phyloP scores from a whole-genome alignment of 2,113 vertebrate species.

The rabbit (Oryctolagus cuniculus) region DNA sequence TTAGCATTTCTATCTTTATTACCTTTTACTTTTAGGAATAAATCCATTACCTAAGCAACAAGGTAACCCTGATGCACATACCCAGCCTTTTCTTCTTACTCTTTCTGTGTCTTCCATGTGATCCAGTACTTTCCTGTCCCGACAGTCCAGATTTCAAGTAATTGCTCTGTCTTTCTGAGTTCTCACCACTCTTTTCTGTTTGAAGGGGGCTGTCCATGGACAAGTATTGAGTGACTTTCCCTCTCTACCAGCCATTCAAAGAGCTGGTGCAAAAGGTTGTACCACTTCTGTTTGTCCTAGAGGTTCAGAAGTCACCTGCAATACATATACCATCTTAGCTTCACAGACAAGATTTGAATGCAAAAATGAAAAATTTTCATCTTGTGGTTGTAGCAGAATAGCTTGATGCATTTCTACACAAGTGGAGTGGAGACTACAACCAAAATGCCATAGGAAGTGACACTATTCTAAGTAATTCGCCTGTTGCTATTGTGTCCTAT shows the following conservation, averaged over 20 bases:
- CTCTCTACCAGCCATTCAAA: background rate
- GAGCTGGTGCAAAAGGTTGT: too few species aligned
- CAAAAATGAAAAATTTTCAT: slow-evolving; percentile 13
- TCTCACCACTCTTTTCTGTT: background rate
- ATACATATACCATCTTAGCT: background rate
- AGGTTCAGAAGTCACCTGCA: background rate
- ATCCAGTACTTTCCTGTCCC: background rate
- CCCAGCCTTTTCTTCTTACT: background rate
- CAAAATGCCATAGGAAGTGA: background rate
- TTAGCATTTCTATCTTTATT: background rate
- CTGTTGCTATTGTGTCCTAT: background rate
- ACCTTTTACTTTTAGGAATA: background rate
- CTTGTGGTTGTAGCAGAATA: background rate
- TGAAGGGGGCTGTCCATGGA: background rate
- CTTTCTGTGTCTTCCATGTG: background rate
- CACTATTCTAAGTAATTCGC: background rate
- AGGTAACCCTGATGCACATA: too few species aligned
- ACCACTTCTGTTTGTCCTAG: background rate
- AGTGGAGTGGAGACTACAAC: background rate
- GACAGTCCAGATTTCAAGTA: background rate
- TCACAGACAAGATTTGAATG: background rate
- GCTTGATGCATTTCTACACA: slow-evolving; percentile 11
- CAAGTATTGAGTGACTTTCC: background rate
- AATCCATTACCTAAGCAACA: background rate
- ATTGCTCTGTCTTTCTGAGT: background rate